Percentiles rank a stretch among this genome's conserved stretches.
phyloP scores from a whole-genome alignment of 1,140 invertebrate species.

The Pararge aegeria region DNA sequence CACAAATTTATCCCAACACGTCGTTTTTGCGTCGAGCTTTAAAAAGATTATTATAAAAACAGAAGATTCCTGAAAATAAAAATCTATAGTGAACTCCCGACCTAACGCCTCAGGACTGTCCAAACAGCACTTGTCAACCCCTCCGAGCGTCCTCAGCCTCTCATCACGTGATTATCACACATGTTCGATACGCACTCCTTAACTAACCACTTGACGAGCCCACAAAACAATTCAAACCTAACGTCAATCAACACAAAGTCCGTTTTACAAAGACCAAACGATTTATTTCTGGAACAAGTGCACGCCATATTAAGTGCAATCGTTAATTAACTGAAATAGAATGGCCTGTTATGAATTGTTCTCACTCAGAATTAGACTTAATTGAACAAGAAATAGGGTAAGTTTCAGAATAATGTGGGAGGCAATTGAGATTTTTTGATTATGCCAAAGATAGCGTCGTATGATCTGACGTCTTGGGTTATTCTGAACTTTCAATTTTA shows the following conservation, averaged over 20 bases:
- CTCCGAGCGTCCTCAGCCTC: constrained; percentile 2
- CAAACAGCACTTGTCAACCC: constrained; percentile 2
- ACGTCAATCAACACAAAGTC: neutral
- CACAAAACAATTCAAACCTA: neutral
- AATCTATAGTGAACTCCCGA: neutral
- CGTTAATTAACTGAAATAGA: constrained; percentile 30
- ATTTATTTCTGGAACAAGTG: constrained; percentile 26
- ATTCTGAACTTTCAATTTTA: constrained; percentile 2
- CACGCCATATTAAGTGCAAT: constrained; percentile 28
- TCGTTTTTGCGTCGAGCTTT: too few relatives aligned
- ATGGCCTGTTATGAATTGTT: constrained; percentile 10
- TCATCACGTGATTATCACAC: constrained; percentile 27
- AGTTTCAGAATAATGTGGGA: neutral
- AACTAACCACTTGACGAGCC: constrained; percentile 17
- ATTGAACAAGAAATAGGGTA: neutral
- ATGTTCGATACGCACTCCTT: constrained; percentile 17
- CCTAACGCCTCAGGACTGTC: neutral
- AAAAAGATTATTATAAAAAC: too few relatives aligned
- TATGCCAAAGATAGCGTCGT: constrained; percentile 2
- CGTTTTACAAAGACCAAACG: neutral
- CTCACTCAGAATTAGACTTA: neutral
- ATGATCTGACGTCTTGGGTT: constrained; percentile 3
- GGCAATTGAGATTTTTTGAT: constrained; percentile 15
- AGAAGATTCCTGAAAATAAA: too few relatives aligned
- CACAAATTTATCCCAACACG: too few relatives aligned